phyloP scores from a whole-genome alignment of 2,797 vertebrate genomes.

The Pempheris klunzingeri region DNA sequence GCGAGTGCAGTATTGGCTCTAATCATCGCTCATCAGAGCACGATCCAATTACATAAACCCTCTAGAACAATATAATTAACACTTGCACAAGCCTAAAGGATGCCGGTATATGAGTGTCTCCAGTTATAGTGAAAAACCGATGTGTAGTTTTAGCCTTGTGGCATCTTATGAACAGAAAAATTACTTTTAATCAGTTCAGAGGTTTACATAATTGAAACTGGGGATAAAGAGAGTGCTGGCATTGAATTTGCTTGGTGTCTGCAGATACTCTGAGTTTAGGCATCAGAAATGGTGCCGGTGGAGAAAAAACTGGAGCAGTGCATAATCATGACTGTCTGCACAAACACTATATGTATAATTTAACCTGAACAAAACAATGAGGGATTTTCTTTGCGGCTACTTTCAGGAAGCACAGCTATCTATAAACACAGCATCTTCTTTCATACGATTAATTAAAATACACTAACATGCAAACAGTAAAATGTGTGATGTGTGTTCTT shows the following conservation, averaged over 20 bases:
- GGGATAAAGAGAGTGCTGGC: not conserved
- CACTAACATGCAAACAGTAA: no score
- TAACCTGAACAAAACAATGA: not conserved
- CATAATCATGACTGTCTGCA: no score
- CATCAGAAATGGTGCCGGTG: not conserved
- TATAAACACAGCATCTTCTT: not conserved
- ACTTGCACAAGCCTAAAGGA: constrained; percentile 22
- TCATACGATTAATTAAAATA: no score
- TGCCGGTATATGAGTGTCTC: constrained; percentile 2
- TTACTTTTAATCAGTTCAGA: constrained; percentile 39
- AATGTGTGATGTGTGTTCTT: no score
- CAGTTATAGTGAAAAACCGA: constrained; percentile 10
- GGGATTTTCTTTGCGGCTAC: not conserved
- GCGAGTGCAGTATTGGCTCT: constrained; percentile 24
- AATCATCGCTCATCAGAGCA: constrained; percentile 53
- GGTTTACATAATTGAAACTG: not conserved
- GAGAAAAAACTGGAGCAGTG: not conserved
- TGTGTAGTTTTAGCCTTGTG: not conserved
- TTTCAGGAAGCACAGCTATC: not conserved
- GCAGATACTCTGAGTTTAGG: not conserved
- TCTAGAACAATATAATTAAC: constrained; percentile 49
- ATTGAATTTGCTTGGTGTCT: not conserved
- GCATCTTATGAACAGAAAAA: not conserved
- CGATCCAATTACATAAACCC: constrained; percentile 53
- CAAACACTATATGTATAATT: not conserved